Base-by-base conservation (phyloP, 2,797 vertebrate species). In the Numenius phaeopus region DNA sequence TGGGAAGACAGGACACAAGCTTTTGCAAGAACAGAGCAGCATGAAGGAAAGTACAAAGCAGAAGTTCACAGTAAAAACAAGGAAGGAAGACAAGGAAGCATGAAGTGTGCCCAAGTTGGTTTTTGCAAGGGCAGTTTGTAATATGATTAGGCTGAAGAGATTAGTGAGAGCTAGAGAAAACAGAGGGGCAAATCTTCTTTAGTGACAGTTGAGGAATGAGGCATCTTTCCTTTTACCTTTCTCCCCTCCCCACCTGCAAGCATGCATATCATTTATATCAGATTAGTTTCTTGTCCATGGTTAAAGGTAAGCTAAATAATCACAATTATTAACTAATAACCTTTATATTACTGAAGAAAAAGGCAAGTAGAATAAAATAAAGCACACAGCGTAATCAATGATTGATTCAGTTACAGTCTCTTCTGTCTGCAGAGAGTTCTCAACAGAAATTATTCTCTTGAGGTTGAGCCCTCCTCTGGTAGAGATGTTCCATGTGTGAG, bases 351-450 rank as follows among this genome's bases (percentile, higher is more conserved):
- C 26, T 40, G 29, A 72, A 39, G 7, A 78, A 78, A 71, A 87
- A 58, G 32, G 22, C 7, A 65, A 72, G 58, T 20, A 39, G 40
- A 65, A 32, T 89, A 62, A 84, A 67, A 76, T n/a, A 29, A 80
- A 92, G 15, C 50, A 64, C 3, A 32, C 50, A 14, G 5, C 1
- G 0, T 55, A 82, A 61, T 54, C 40, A 55, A 0, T 2, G 3
- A 26, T 29, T 1, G 3, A 11, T 78, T 90, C 32, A 30, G 14
- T 42, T 62, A 58, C 29, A 54, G 5, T 59, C 10, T 73, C 27
- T 70, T 85, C 22, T 85, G 21, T 59, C 57, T 69, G 14, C 72
- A 55, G 42, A 87, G 55, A 34, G 21, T 72, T 77, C 40, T 75
- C 39, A 8, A 44, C 34, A 79, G 69, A 88, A 83, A 47, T 78